phyloP scores from a whole-genome alignment of 1,140 invertebrate genomes.

The Teleopsis dalmanni region DNA sequence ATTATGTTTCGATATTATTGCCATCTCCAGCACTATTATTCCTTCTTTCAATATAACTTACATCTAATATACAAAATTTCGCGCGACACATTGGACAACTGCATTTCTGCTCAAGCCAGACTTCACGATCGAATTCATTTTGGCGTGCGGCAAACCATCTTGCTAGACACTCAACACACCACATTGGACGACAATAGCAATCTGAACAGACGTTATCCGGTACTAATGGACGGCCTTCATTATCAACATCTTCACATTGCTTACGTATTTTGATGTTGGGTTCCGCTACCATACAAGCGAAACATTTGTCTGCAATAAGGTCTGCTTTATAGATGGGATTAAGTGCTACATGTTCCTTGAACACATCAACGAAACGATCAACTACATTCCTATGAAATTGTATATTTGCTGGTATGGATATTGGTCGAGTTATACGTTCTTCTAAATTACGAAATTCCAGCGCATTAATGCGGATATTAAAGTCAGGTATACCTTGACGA shows the following conservation, averaged over 20 bases:
- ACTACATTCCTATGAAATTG: slow-evolving; percentile 70
- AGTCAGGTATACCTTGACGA: slow-evolving; percentile 49
- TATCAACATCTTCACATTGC: slow-evolving; percentile 52
- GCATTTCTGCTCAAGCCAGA: slow-evolving; percentile 78
- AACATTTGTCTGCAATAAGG: slow-evolving; percentile 71
- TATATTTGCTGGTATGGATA: slow-evolving; percentile 68
- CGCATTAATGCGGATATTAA: slow-evolving; percentile 67
- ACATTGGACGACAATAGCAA: slow-evolving; percentile 72
- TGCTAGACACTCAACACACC: slow-evolving; percentile 79
- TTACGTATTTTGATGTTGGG: slow-evolving; percentile 77
- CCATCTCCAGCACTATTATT: not conserved
- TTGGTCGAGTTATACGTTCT: slow-evolving; percentile 63
- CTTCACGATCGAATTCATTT: slow-evolving; percentile 61
- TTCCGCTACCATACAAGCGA: slow-evolving; percentile 75
- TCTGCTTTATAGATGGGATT: slow-evolving; percentile 63
- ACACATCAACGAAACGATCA: slow-evolving; percentile 77
- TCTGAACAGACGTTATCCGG: slow-evolving; percentile 46
- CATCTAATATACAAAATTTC: slow-evolving; percentile 79
- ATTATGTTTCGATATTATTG: slow-evolving; percentile 6
- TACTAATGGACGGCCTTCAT: slow-evolving; percentile 28
- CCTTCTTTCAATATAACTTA: slow-evolving; percentile 45
- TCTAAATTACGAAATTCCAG: slow-evolving; percentile 71
- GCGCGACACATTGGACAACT: slow-evolving; percentile 84
- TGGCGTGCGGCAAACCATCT: slow-evolving; percentile 86
- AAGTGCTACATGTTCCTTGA: slow-evolving; percentile 63